These are phyloP conservation scores for Nephotettix cincticeps DNA, from an alignment of 1,140 invertebrate species.

Conservation along the genomic window DNA sequence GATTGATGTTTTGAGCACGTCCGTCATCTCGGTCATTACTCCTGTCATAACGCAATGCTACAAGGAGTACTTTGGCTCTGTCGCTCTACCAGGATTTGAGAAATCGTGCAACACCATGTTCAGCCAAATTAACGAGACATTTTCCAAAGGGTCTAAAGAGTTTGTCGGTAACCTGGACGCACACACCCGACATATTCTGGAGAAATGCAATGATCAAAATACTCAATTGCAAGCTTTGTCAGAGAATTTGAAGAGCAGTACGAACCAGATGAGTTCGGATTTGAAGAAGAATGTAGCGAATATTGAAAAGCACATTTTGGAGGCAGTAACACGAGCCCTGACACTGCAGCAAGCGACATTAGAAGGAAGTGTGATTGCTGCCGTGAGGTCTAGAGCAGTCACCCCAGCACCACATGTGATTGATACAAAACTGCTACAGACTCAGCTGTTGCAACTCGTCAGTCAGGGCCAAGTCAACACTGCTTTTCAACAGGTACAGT, in stretches of 20 bases:
- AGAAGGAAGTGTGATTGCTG: slow-evolving; percentile 20
- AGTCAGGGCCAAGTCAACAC: slow-evolving; percentile 73
- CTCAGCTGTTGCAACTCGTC: slow-evolving; percentile 72
- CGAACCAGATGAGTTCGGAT: neutral
- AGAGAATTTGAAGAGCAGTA: slow-evolving; percentile 43
- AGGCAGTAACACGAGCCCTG: slow-evolving; percentile 21
- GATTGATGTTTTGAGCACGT: slow-evolving; percentile 67
- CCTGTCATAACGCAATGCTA: slow-evolving; percentile 67
- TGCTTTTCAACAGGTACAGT: slow-evolving; percentile 88
- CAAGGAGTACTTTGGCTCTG: slow-evolving; percentile 69
- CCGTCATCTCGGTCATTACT: slow-evolving; percentile 64
- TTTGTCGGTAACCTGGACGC: slow-evolving; percentile 62
- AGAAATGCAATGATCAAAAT: slow-evolving; percentile 43
- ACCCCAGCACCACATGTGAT: slow-evolving; percentile 61
- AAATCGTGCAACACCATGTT: slow-evolving; percentile 83
- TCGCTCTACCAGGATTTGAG: slow-evolving; percentile 80
- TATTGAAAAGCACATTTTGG: slow-evolving; percentile 14
- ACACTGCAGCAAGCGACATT: slow-evolving; percentile 24
- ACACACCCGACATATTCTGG: slow-evolving; percentile 32
- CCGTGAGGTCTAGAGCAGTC: slow-evolving; percentile 64
- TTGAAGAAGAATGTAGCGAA: neutral
- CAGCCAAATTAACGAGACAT: slow-evolving; percentile 82
- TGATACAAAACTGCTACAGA: slow-evolving; percentile 61
- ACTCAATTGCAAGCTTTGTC: slow-evolving; percentile 45
- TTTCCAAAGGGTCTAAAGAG: slow-evolving; percentile 81